These are phyloP conservation scores for Neolamprologus sp. DNA, from an alignment of 2,113 vertebrate genomes.

Conservation along the genomic window DNA sequence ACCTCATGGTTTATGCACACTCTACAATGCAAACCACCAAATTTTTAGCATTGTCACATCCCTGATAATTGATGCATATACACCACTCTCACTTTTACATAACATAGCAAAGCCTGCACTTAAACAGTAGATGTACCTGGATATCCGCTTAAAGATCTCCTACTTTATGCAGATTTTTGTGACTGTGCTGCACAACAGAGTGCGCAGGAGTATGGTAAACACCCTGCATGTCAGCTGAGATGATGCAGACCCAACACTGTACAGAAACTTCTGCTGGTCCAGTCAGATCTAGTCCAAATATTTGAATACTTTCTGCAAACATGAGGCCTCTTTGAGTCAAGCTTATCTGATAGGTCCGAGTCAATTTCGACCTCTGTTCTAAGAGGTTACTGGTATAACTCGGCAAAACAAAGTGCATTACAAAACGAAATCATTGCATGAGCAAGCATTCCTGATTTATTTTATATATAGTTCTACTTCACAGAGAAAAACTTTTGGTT, in stretches of 20 bases:
- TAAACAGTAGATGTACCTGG: not conserved
- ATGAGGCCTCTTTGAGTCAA: not conserved
- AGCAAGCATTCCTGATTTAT: not conserved
- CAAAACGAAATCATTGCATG: not conserved
- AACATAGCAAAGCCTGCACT: not conserved
- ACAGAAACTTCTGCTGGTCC: not conserved
- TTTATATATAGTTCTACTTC: not conserved
- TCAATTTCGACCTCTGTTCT: not conserved
- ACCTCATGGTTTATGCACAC: not conserved
- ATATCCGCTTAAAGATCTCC: not conserved
- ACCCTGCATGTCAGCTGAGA: not conserved
- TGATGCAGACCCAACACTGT: not conserved
- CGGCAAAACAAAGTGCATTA: not conserved
- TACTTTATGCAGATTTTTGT: not conserved
- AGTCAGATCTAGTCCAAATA: constrained; percentile 26
- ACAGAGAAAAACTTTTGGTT: not conserved
- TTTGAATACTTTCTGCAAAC: constrained; percentile 5
- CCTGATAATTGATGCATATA: not conserved
- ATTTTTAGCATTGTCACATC: not conserved
- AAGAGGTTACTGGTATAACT: not conserved
- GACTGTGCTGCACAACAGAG: not conserved
- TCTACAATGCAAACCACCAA: not conserved
- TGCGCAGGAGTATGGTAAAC: not conserved
- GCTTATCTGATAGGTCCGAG: constrained; percentile 4
- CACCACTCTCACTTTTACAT: not conserved